A percentile compares a stretch with the other conserved stretches of the same genome.
phyloP scores from a whole-genome alignment of 2,797 vertebrate genomes.

The Philypnodon macrostomus region DNA sequence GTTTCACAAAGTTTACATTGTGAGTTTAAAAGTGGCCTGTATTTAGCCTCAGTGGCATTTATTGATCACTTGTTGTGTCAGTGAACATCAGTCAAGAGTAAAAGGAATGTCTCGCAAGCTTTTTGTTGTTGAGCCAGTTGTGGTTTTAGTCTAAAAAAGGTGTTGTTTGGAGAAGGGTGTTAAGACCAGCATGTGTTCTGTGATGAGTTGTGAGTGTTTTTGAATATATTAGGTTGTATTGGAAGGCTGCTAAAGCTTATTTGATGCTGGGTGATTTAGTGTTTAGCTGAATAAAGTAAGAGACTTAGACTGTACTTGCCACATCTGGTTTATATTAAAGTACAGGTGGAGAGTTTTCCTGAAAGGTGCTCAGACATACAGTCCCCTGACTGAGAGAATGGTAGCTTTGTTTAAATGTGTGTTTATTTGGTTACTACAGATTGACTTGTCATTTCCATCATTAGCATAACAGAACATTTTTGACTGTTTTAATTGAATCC shows the following conservation, averaged over 20 bases:
- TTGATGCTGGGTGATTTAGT: slow-evolving; percentile 30
- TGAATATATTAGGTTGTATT: slow-evolving; percentile 22
- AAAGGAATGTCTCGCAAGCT: slow-evolving; percentile 11
- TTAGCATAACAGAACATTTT: too few relatives aligned
- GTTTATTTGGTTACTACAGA: slow-evolving; percentile 65
- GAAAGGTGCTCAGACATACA: slow-evolving; percentile 65
- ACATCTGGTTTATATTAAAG: slow-evolving; percentile 85
- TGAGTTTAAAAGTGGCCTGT: slow-evolving; percentile 23
- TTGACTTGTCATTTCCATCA: too few relatives aligned
- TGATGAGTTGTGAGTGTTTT: slow-evolving; percentile 28
- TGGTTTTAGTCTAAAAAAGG: slow-evolving; percentile 31
- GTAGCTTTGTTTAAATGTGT: slow-evolving; percentile 79
- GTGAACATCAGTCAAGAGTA: slow-evolving; percentile 23
- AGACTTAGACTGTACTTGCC: slow-evolving; percentile 34
- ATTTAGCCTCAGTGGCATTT: slow-evolving; percentile 30
- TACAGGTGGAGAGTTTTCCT: slow-evolving; percentile 80
- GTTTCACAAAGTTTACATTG: slow-evolving; percentile 8
- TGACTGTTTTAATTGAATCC: too few relatives aligned
- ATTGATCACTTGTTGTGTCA: slow-evolving; percentile 37
- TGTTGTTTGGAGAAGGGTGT: not conserved
- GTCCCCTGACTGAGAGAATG: slow-evolving; percentile 38
- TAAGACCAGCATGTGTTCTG: slow-evolving; percentile 15
- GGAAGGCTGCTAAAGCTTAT: slow-evolving; percentile 24
- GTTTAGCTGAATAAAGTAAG: slow-evolving; percentile 15
- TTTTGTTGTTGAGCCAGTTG: slow-evolving; percentile 10